Conservation (phyloP, 2,113 vertebrate genomes). For the Chaenogobius annularis region DNA sequence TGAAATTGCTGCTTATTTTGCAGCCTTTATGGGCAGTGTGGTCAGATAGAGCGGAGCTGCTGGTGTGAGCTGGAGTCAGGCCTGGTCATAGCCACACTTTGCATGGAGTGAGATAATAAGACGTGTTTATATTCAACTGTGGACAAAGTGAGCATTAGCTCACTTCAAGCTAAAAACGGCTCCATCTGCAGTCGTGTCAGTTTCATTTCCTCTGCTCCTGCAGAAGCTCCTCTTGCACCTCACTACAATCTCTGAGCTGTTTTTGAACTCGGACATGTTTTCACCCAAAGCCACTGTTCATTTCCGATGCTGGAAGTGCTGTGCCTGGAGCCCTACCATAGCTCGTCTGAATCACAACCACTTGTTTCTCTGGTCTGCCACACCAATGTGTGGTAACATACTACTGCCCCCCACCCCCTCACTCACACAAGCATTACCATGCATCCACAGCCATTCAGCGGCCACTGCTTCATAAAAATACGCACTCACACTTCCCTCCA, state of each 20-base stretch:
- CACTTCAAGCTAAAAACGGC: constrained; percentile 29
- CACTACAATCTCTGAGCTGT: constrained; percentile 51
- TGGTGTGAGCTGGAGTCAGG: constrained; percentile 24
- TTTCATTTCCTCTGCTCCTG: constrained; percentile 50
- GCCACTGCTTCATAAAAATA: constrained; percentile 59
- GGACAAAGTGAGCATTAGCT: constrained; percentile 22
- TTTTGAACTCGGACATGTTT: constrained; percentile 60
- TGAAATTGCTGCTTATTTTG: constrained; percentile 54
- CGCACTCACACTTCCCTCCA: constrained; percentile 47
- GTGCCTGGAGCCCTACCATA: constrained; percentile 42
- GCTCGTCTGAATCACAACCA: constrained; percentile 73
- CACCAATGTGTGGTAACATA: constrained; percentile 63
- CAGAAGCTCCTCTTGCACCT: constrained; percentile 59
- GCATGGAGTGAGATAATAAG: constrained; percentile 11
- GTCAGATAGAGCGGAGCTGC: constrained; percentile 24
- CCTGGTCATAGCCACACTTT: constrained; percentile 19
- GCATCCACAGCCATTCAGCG: constrained; percentile 29
- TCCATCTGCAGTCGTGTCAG: constrained; percentile 44
- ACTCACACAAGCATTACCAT: constrained; percentile 35
- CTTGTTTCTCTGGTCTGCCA: constrained; percentile 66
- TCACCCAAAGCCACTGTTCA: constrained; percentile 67
- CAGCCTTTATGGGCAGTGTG: constrained; percentile 20
- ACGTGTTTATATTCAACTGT: constrained; percentile 20
- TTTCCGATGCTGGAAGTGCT: constrained; percentile 59
- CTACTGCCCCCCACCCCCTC: constrained; percentile 60